Conservation (phyloP, 2,113 vertebrate species). For the Panthera tigris region DNA sequence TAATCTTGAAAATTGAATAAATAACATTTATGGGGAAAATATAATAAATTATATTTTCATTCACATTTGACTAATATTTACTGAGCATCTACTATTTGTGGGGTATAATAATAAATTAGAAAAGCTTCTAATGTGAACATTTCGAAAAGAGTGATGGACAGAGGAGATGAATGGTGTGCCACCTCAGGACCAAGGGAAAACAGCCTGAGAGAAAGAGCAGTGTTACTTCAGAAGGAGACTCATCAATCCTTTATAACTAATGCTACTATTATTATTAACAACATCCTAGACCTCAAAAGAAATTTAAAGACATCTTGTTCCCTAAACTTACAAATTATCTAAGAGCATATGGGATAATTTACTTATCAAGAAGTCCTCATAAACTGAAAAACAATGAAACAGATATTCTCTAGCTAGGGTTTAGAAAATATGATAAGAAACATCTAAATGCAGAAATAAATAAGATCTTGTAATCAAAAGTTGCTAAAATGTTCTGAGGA, state of each 20-base stretch:
- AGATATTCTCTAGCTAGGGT: neutral
- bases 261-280: neutral
- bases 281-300: neutral
- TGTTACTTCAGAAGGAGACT: neutral
- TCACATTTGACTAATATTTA: conserved; percentile 2
- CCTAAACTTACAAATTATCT: neutral
- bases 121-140: neutral
- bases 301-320: neutral
- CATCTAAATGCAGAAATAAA: neutral
- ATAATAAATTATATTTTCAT: neutral
- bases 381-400: neutral
- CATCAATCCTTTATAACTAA: neutral
- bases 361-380: neutral
- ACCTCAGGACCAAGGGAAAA: neutral
- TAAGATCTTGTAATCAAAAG: neutral
- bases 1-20: neutral
- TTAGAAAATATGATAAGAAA: conserved; percentile 4
- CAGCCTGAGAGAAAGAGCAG: neutral
- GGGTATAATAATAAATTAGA: neutral
- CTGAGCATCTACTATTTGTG: neutral
- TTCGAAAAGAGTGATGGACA: neutral
- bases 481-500: neutral
- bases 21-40: neutral
- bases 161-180: neutral
- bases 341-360: neutral